phyloP scores from a whole-genome alignment of 2,797 vertebrate species.

The Dendrocincla fuliginosa region DNA sequence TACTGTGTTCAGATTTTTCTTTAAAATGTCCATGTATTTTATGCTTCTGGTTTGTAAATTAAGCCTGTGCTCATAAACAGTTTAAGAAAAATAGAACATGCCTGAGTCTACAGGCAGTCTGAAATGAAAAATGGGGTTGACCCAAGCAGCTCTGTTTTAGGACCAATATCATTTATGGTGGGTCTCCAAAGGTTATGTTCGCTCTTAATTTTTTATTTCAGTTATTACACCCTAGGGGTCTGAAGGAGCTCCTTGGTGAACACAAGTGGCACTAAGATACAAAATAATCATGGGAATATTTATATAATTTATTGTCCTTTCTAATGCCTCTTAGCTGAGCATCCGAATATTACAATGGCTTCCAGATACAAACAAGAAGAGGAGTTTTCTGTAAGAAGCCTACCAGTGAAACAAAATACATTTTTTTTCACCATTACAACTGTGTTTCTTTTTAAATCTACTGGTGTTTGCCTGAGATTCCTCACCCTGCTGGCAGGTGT shows the following conservation, averaged over 20 bases:
- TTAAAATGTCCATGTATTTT: neutral
- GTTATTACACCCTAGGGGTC: neutral
- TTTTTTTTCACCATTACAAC: neutral
- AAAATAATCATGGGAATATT: neutral
- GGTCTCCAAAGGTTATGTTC: neutral
- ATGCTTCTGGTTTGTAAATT: neutral
- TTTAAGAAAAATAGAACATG: neutral
- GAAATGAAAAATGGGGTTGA: neutral
- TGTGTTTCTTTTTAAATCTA: neutral
- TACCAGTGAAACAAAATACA: neutral
- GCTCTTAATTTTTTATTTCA: neutral
- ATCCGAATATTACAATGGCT: neutral
- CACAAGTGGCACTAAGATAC: neutral
- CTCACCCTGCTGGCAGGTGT: neutral
- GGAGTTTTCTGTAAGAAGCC: neutral
- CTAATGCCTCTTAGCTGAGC: neutral
- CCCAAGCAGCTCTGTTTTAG: neutral
- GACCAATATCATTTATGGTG: neutral
- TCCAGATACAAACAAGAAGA: neutral
- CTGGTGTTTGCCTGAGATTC: neutral
- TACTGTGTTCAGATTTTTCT: neutral
- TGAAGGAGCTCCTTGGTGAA: neutral
- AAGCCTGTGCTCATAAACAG: neutral
- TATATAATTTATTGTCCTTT: neutral
- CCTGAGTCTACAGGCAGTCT: neutral